Evolutionary conservation across 2,888 invertebrate genomes (phyloP), one percentile per base, ranked within the genome.

Genomic region (Crepidodera aurea): DNA sequence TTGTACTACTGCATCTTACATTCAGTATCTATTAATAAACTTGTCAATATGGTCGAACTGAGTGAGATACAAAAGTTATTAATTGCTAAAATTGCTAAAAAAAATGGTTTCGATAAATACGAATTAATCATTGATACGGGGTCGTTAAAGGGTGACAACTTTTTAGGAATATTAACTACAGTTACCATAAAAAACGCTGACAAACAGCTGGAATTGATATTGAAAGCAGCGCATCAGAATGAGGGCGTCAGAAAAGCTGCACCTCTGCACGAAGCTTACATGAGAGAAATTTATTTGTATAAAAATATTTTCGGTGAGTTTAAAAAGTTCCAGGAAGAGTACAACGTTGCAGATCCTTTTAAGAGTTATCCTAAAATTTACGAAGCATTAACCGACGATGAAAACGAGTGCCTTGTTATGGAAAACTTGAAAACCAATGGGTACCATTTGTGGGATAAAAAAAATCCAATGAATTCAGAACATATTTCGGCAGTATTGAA

Each of bases 211-310:
- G 60, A 72, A 53, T 65, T 74, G 32, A 75, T 78, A 6, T 59
- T 75, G 6, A 78, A 78, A 68, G 68, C 71, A 19, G 74, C 77
- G 0, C 71, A 71, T 8, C 53, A 53, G 13, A 66, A 60, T n/a
- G 71, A 71, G 48, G 61, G 46, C 8, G 58, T 73, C 18, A 63
- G 76, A 22, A 62, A 67, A 42, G 15, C 65, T n/a, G 59, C 68
- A 1, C 70, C 71, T 3, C 64, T 77, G 4, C 55, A 57, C 0
- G 15, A 62, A 1, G 66, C 69, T 1, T 78, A 73, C 59, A 29
- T 56, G 5, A 61, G 76, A 10, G 78, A 78, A 69, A 68, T 71
- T 4, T 73, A 68, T 32, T 58, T 76, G 4, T 78, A 78, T 63
- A 65, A 65, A 19, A 59, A 64, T 1, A 63, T 77, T 4, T 75